Base-by-base conservation (phyloP, 2,888 invertebrate genomes). In the Heliconius erato region DNA sequence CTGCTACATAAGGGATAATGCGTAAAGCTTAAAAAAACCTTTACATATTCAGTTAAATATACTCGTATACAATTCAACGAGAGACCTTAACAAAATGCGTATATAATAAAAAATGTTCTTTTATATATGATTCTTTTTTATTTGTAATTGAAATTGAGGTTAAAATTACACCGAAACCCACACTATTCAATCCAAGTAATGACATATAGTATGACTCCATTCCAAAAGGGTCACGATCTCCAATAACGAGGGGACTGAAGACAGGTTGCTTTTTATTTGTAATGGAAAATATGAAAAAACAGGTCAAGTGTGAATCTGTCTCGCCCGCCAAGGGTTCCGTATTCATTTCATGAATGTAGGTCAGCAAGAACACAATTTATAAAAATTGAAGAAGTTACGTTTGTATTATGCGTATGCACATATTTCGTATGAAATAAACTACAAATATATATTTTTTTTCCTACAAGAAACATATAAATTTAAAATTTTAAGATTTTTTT, bases 231-330 rank as follows among this genome's bases (percentile, higher is more conserved):
- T 74, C 74, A 74, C 74, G 74, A 59, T 23, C 32, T 32, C 14
- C 54, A 59, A 74, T 74, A 74, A 74, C 54, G 74, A 74, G 54
- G 40, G 74, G 54, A 74, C 28, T 32, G 74, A 59, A 74, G 74
- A 28, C 54, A 74, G 74, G 32, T 74, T 32, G 28, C 28, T 74
- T 74, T 74, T 28, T 74, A 54, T 74, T 54, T 32, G 11, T 74
- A 74, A 14, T n/a, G 14, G 12, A 16, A 44, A 44, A 72, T 71
- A 32, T 32, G 11, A 69, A 23, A 35, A 69, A 44, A 72, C 14
- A 11, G n/a, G n/a, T 4, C 63, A n/a, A 12, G 63, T 19, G n/a
- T n/a, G 63, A 63, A 1, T n/a, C n/a, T 3, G n/a, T 63, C 0
- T 63, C 63, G 63, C 63, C 7, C 23, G 3, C n/a, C n/a, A n/a